Evolutionary conservation across 1,140 invertebrate species (phyloP).

Genomic region (Drosophila carrolli): DNA sequence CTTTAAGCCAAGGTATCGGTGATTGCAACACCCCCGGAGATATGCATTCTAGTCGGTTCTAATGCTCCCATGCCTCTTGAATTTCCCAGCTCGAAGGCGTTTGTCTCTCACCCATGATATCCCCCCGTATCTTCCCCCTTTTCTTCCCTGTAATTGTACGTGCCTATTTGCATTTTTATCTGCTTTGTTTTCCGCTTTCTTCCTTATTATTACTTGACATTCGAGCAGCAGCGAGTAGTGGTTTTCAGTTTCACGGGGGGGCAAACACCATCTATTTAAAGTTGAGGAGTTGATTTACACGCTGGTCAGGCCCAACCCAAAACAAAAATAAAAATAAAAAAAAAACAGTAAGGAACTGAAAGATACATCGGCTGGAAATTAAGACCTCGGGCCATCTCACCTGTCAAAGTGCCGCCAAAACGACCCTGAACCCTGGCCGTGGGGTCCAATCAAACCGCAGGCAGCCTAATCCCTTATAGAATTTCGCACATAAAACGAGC

Average conservation of each 20-base stretch:
- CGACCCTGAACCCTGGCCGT: constrained; percentile 65
- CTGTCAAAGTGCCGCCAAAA: constrained; percentile 45
- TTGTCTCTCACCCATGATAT: constrained; percentile 30
- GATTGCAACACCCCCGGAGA: constrained; percentile 22
- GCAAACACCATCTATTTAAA: constrained; percentile 38
- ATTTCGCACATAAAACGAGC: constrained; percentile 67
- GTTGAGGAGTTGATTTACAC: constrained; percentile 21
- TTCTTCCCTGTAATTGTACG: constrained; percentile 50
- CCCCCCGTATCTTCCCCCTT: neutral
- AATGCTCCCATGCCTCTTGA: constrained; percentile 46
- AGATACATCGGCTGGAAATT: constrained; percentile 13
- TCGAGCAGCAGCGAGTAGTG: constrained; percentile 28
- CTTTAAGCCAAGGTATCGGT: constrained; percentile 23
- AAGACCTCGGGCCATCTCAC: constrained; percentile 35
- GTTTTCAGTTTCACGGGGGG: constrained; percentile 39
- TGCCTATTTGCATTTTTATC: constrained; percentile 78
- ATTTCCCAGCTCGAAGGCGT: constrained; percentile 42
- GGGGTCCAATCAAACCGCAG: constrained; percentile 49
- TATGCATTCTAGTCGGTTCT: constrained; percentile 18
- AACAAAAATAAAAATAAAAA: neutral
- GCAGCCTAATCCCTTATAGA: constrained; percentile 64
- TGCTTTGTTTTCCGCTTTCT: constrained; percentile 73
- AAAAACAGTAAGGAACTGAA: neutral
- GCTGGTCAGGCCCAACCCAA: neutral
- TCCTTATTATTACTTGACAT: constrained; percentile 57